These are phyloP conservation scores for Scomber japonicus DNA, from an alignment of 2,113 vertebrate species.

Conservation along the genomic window DNA sequence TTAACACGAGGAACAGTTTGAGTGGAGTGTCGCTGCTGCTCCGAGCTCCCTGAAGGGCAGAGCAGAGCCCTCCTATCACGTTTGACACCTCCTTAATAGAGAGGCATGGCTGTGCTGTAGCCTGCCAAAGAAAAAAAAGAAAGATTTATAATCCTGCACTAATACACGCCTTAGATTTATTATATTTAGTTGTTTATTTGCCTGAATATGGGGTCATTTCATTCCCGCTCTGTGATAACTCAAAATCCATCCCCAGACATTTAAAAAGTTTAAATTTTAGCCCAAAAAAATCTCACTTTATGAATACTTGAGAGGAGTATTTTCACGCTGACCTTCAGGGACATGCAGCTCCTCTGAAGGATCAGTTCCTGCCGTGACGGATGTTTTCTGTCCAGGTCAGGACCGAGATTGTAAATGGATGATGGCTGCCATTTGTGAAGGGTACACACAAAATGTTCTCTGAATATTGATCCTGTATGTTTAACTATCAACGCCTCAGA, in stretches of 20 bases:
- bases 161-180: constrained; percentile 17
- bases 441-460: no score
- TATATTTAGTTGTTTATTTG: constrained; percentile 9
- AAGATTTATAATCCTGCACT: constrained; percentile 31
- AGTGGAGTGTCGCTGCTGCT: constrained; percentile 5
- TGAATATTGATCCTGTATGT: no score
- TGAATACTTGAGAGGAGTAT: background rate
- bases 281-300: background rate
- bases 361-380: background rate
- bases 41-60: constrained; percentile 33
- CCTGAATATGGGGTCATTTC: background rate
- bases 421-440: background rate
- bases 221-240: background rate
- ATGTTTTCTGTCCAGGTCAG: background rate
- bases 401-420: background rate
- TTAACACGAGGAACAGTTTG: constrained; percentile 22
- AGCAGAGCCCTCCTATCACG: constrained; percentile 49
- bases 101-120: constrained; percentile 29
- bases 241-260: background rate
- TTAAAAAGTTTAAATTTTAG: background rate
- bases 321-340: background rate
- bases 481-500: no score
- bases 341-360: background rate
- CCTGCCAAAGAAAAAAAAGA: background rate
- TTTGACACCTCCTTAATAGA: constrained; percentile 67